phyloP scores from a whole-genome alignment of 2,113 vertebrate genomes.

The Alethe diademata region DNA sequence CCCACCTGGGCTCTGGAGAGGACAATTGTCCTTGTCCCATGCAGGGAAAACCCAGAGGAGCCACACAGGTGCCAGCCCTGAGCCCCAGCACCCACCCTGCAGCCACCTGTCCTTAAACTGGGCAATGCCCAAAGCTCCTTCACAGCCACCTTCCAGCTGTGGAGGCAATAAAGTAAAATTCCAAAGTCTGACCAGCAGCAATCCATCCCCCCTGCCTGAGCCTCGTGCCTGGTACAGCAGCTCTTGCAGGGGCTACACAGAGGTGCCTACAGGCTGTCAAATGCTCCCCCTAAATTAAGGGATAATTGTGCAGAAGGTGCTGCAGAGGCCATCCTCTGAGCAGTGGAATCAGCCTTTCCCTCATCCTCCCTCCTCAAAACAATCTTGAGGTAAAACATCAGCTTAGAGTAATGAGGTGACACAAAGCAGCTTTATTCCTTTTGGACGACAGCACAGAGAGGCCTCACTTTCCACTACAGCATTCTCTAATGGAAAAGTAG shows the following conservation, averaged over 20 bases:
- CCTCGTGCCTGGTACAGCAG: background rate
- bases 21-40: background rate
- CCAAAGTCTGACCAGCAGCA: background rate
- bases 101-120: background rate
- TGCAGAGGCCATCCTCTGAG: background rate
- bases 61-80: background rate
- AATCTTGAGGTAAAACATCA: conserved; percentile 21
- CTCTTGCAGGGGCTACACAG: background rate
- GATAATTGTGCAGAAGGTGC: background rate
- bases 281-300: background rate
- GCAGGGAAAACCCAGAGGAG: background rate
- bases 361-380: background rate
- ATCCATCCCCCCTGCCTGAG: background rate
- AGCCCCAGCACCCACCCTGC: background rate
- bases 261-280: accelerated
- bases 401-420: conserved; percentile 62
- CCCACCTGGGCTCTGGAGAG: background rate
- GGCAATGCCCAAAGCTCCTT: background rate
- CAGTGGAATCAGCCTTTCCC: background rate
- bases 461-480: conserved; percentile 54
- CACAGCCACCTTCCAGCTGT: background rate
- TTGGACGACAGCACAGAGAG: conserved; percentile 42
- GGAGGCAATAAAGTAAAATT: background rate
- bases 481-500: conserved; percentile 36
- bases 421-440: conserved; percentile 64